A percentile compares a stretch with the other conserved stretches of the same genome.
phyloP scores from a whole-genome alignment of 2,797 vertebrate species.

The Falco novaeseelandiae region DNA sequence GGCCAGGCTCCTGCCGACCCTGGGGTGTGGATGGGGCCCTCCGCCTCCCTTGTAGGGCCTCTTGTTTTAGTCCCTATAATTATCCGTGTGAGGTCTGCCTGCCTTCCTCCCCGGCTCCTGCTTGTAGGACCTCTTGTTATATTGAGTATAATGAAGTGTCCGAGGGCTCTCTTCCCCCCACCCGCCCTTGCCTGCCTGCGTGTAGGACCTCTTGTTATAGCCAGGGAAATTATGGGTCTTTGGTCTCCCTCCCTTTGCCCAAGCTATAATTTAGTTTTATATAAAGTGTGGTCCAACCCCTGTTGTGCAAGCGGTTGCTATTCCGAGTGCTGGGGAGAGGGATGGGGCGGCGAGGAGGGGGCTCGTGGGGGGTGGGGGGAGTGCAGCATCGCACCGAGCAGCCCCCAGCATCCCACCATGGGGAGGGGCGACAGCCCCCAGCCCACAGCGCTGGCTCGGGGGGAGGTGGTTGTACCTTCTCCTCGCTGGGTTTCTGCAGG shows the following conservation, averaged over 20 bases:
- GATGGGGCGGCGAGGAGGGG: background rate
- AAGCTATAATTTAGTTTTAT: constrained; percentile 75
- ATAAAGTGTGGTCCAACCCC: constrained; percentile 52
- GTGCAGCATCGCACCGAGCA: accelerated
- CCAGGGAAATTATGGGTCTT: constrained; percentile 56
- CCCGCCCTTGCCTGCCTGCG: background rate
- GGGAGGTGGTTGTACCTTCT: background rate
- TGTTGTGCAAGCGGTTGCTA: constrained; percentile 58
- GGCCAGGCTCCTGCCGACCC: background rate
- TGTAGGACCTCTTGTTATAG: constrained; percentile 34
- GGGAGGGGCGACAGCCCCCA: background rate
- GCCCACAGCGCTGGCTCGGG: background rate
- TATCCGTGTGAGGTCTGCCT: background rate
- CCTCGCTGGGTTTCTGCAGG: background rate
- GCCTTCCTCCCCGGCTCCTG: background rate
- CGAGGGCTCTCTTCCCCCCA: background rate
- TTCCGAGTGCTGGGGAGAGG: constrained; percentile 36
- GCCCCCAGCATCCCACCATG: accelerated
- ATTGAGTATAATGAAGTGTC: background rate
- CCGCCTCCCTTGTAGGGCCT: background rate
- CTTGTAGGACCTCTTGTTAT: background rate
- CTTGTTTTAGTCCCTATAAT: background rate
- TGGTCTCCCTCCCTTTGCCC: constrained; percentile 34
- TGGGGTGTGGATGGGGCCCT: background rate
- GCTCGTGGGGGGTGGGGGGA: background rate